These are phyloP conservation scores for Leptinotarsa tumamoca DNA, from an alignment of 2,888 invertebrate genomes.

Conservation along the genomic window DNA sequence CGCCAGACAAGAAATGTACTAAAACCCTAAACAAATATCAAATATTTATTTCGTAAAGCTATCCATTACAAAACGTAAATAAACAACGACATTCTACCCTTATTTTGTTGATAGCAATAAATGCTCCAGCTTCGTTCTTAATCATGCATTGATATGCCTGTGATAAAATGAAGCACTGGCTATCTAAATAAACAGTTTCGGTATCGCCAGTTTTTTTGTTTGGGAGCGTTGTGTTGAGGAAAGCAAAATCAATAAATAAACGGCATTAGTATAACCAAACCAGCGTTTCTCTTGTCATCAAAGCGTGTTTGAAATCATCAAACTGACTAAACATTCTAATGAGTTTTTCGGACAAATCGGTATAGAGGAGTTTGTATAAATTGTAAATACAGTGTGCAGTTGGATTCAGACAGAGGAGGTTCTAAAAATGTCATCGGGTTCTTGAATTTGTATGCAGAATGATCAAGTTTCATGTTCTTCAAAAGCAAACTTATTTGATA, in stretches of 20 bases:
- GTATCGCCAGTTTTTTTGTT: not conserved
- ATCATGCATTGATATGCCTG: not conserved
- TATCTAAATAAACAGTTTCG: not conserved
- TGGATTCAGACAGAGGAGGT: not conserved
- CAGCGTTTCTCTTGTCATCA: conserved; percentile 13
- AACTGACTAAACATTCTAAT: conserved; percentile 8
- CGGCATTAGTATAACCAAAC: not conserved
- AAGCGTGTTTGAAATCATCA: conserved; percentile 9
- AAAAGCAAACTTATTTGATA: too few relatives aligned
- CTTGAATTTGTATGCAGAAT: too few relatives aligned
- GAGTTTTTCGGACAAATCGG: not conserved
- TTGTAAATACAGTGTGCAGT: not conserved
- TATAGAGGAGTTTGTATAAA: not conserved
- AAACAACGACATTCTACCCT: too few relatives aligned
- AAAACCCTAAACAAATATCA: too few relatives aligned
- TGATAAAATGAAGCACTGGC: not conserved
- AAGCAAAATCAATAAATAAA: conserved; percentile 11
- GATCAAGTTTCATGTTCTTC: too few relatives aligned
- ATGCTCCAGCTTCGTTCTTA: too few relatives aligned
- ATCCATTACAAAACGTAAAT: too few relatives aligned
- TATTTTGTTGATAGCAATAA: too few relatives aligned
- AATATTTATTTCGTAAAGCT: too few relatives aligned
- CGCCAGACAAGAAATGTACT: too few relatives aligned
- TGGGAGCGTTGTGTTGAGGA: not conserved
- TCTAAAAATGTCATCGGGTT: too few relatives aligned